Conservation (phyloP, 2,797 vertebrate genomes). For the Pristis pectinata region DNA sequence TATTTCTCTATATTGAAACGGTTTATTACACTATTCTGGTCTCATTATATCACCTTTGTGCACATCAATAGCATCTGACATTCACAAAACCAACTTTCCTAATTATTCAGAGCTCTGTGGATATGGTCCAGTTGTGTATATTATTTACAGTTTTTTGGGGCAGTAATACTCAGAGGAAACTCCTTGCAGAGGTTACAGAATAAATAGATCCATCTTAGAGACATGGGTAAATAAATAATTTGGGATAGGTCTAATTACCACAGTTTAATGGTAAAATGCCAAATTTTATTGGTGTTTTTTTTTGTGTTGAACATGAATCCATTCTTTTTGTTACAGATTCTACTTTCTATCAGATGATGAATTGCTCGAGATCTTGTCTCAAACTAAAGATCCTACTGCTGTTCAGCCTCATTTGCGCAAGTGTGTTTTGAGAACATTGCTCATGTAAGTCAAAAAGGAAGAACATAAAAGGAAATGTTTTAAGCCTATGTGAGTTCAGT, state of each 20-base stretch:
- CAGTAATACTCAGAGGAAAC: neutral
- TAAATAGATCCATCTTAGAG: neutral
- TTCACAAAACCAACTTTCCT: neutral
- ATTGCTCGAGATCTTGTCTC: conserved; percentile 83
- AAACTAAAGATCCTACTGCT: conserved; percentile 81
- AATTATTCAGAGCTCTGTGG: neutral
- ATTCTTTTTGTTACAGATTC: conserved; percentile 62
- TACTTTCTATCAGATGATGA: conserved; percentile 92
- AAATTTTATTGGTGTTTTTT: neutral
- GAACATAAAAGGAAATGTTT: neutral
- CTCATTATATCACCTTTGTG: neutral
- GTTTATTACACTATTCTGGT: neutral
- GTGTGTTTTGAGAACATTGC: conserved; percentile 88
- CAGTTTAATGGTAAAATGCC: neutral
- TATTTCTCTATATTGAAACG: neutral
- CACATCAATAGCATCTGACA: neutral
- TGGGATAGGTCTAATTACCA: neutral
- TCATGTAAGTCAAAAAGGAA: conserved; percentile 53
- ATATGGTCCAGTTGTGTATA: neutral
- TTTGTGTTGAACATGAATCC: neutral
- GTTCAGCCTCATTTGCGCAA: conserved; percentile 84
- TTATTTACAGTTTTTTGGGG: neutral
- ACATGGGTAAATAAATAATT: neutral
- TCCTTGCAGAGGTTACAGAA: neutral
- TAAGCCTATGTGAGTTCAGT: neutral